Evolutionary conservation across 2,797 vertebrate species (phyloP), one percentile per base, ranked within the genome.

Genomic region (Alfaro cultratus): DNA sequence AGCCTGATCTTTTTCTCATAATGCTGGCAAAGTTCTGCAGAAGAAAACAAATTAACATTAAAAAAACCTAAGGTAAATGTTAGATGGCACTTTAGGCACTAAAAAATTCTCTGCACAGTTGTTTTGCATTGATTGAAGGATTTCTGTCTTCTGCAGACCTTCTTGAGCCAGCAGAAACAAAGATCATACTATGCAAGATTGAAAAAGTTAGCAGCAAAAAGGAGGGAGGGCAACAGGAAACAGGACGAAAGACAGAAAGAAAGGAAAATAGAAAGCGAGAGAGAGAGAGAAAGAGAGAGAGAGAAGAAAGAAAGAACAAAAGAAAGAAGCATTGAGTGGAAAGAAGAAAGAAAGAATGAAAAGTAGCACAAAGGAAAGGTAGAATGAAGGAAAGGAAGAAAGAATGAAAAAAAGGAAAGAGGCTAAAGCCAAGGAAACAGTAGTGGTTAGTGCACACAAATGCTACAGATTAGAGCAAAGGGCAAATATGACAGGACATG

Each of bases 391-490:
- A 76, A 80, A 84, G 68, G 74, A 76, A 84, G 67, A 73, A 81
- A 74, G 79, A 76, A 84, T 53, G 73, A 79, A 77, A 78, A 46
- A 55, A 86, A 80, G 90, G 89, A 84, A 53, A 82, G 84, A 85
- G 85, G 92, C 91, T 93, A 90, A 81, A 89, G 90, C 90, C 91
- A 87, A 90, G 89, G 83, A 91, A 87, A 93, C 88, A 86, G 90
- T 88, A 94, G 89, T 87, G 87, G 93, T 95, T 94, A 95, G 94
- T 94, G 92, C 93, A 93, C 89, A 91, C 87, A 90, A 93, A 92
- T 64, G 87, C 89, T 92, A 90, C 86, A 86, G 85, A 92, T 92
- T 91, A 91, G 90, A 92, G 92, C 83, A 92, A 85, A 90, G 91
- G 91, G 88, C 78, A 86, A 91, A 86, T 92, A 82, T 73, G 88